Evolutionary conservation across 1,140 invertebrate genomes (phyloP).

Genomic region (Bombus turneri): DNA sequence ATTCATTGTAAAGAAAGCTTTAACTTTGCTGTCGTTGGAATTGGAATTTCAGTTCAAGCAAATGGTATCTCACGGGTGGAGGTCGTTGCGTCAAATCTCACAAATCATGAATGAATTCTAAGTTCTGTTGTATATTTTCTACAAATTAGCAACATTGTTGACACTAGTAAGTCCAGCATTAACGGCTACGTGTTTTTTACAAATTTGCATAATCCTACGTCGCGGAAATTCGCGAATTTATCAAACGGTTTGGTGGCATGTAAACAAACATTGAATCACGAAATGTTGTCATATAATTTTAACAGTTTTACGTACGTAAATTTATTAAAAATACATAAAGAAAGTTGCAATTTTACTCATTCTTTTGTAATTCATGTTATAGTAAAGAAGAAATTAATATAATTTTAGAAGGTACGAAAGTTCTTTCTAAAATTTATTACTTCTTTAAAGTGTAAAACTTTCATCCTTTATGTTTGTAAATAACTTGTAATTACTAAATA

Average conservation of each 20-base stretch:
- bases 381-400: neutral
- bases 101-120: constrained; percentile 82
- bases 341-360: neutral
- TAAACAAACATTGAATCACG: constrained; percentile 79
- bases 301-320: neutral
- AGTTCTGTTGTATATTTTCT: constrained; percentile 71
- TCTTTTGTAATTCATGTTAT: neutral
- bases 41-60: constrained; percentile 73
- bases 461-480: neutral
- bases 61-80: constrained; percentile 82
- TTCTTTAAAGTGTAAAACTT: neutral
- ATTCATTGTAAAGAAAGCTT: constrained; percentile 28
- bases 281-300: constrained; percentile 58
- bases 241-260: constrained; percentile 72
- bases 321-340: neutral
- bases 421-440: neutral
- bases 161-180: constrained; percentile 72
- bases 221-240: constrained; percentile 47
- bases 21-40: constrained; percentile 30
- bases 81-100: constrained; percentile 80
- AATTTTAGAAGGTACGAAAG: neutral
- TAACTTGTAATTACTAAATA: neutral
- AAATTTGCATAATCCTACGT: neutral
- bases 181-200: constrained; percentile 39
- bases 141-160: constrained; percentile 68